Evolutionary conservation across 2,797 vertebrate genomes (phyloP).

Genomic region (Echiichthys vipera): DNA sequence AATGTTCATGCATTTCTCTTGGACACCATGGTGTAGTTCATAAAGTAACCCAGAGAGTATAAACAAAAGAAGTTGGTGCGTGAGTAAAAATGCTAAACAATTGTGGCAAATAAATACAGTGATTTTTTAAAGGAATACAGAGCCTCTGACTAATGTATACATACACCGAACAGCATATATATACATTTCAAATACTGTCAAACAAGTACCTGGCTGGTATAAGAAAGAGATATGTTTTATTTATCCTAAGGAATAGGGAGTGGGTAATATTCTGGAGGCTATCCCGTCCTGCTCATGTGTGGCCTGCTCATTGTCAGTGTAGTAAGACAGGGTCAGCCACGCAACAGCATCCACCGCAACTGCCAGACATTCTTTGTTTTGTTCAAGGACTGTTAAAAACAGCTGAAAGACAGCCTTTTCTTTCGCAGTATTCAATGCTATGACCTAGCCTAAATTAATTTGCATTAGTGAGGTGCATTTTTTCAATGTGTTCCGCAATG

Average conservation of each 20-base stretch:
- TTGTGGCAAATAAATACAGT: not conserved
- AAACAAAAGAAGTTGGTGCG: not conserved
- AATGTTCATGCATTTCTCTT: not conserved
- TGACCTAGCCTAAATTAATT: not conserved
- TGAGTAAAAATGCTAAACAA: not conserved
- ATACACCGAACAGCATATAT: not conserved
- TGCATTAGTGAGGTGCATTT: not conserved
- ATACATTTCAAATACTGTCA: slow-evolving; percentile 1
- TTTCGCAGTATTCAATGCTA: not conserved
- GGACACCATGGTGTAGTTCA: not conserved
- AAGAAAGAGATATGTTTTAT: not conserved
- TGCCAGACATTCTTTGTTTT: slow-evolving; percentile 5
- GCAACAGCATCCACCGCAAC: slow-evolving; percentile 7
- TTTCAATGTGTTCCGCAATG: no score
- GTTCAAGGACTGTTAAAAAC: not conserved
- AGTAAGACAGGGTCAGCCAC: not conserved
- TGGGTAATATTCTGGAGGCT: not conserved
- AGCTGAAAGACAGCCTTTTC: not conserved
- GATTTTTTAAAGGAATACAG: not conserved
- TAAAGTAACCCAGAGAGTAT: not conserved
- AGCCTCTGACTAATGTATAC: not conserved
- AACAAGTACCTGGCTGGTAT: slow-evolving; percentile 1
- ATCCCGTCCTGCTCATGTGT: slow-evolving; percentile 2
- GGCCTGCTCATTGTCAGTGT: not conserved
- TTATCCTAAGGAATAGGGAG: not conserved